phyloP scores from a whole-genome alignment of 2,113 vertebrate species.

The Acrocephalus kingi region DNA sequence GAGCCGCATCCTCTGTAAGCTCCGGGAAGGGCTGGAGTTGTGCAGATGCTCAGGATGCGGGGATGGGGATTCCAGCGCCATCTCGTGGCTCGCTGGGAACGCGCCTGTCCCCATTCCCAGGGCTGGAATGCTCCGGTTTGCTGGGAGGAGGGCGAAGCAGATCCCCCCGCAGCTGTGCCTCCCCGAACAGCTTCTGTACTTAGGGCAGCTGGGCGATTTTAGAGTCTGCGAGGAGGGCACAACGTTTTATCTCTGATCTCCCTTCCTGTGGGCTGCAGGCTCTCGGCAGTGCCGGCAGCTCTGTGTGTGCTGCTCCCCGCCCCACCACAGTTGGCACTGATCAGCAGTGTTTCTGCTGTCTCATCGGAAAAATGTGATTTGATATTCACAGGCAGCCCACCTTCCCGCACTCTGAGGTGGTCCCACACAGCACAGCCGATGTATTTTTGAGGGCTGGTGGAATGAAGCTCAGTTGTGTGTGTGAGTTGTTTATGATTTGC shows the following conservation, averaged over 20 bases:
- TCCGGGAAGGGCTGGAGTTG: background rate
- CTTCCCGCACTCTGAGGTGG: constrained; percentile 14
- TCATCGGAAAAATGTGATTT: constrained; percentile 11
- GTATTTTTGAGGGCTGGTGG: background rate
- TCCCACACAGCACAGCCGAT: background rate
- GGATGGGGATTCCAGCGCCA: background rate
- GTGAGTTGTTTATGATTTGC: background rate
- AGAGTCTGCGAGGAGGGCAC: background rate
- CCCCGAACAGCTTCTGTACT: background rate
- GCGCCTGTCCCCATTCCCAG: background rate
- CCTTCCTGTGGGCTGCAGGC: background rate
- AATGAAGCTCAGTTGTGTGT: background rate
- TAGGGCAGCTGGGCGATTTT: background rate
- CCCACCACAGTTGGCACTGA: background rate
- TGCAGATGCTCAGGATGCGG: background rate
- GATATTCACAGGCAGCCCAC: background rate
- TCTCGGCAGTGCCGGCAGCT: background rate
- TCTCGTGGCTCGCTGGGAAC: constrained; percentile 30
- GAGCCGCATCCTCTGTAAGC: background rate
- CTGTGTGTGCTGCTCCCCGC: background rate
- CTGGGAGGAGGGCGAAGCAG: background rate
- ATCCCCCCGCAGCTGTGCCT: background rate
- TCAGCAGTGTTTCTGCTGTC: constrained; percentile 1
- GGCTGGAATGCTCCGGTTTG: background rate
- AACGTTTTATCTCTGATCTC: background rate